Evolutionary conservation across 2,888 invertebrate species (phyloP), one percentile per base, ranked within the genome.

Genomic region (Tolmerus cingulatus): DNA sequence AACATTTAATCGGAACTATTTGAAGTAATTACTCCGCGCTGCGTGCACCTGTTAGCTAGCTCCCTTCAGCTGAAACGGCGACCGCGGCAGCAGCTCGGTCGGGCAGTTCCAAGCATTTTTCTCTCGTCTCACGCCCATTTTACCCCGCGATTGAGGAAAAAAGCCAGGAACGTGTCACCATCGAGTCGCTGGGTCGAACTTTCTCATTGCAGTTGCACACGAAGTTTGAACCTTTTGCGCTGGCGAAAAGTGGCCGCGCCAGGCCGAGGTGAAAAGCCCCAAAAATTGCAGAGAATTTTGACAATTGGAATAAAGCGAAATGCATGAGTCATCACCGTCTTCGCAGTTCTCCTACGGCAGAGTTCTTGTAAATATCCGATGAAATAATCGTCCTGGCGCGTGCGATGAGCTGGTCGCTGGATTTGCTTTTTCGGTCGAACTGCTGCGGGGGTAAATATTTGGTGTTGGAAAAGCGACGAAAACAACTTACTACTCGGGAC

Each of bases 401-500:
- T 87, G 87, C 57, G 79, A 76, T 46, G 27, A 76, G 30, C 66
- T 66, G 27, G 66, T 27, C 27, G 12, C 27, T 37, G 37, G 19
- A n/a, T 27, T 76, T 5, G 12, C n/a, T 34, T n/a, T 40, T 76
- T 37, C 27, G 3, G 40, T n/a, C 16, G 19, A 1, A n/a, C 16
- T 16, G 9, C n/a, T 37, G 76, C 34, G 76, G 27, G 76, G 78
- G 4, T 46, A 55, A 85, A 82, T 74, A 76, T 78, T 27, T 87
- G 84, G 34, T 37, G 34, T 19, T 46, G 40, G 9, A 30, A 34
- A 86, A 51, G 8, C 40, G 84, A 87, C 87, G 88, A 90, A 88
- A 88, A 89, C 34, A 88, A 93, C 96, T 96, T 93, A 96, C 96
- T 96, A 96, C 95, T 96, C 96, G 91, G 96, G 96, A 95, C 96